Conservation (phyloP, 1,140 invertebrate genomes). For the Agrypnia vestita region DNA sequence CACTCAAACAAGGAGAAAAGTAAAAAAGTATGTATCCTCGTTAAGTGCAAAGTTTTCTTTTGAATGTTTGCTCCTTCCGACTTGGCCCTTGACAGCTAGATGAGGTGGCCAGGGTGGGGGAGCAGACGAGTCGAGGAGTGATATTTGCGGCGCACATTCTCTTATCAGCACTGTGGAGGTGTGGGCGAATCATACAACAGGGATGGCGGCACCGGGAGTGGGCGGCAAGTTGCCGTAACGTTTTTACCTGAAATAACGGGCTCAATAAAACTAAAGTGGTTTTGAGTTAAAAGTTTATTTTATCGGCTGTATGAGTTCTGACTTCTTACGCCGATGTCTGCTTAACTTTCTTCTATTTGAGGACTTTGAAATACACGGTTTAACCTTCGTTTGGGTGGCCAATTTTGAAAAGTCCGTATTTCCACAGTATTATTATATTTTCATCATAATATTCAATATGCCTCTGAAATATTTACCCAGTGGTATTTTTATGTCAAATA, state of each 20-base stretch:
- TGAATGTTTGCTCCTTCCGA: background rate
- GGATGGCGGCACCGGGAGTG: background rate
- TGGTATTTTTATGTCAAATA: too few species aligned
- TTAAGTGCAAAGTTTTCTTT: conserved; percentile 42
- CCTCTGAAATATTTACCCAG: too few species aligned
- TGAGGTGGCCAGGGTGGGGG: conserved; percentile 1
- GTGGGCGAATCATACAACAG: background rate
- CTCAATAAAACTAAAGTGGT: conserved; percentile 31
- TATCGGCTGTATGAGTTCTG: conserved; percentile 14
- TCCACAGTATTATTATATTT: too few species aligned
- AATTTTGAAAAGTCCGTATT: too few species aligned
- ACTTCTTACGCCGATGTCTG: background rate
- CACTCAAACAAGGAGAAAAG: background rate
- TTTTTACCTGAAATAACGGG: conserved; percentile 10
- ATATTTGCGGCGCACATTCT: conserved; percentile 7
- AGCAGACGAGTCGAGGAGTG: background rate
- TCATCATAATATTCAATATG: too few species aligned
- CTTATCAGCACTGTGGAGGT: conserved; percentile 9
- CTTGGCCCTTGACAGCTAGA: conserved; percentile 11
- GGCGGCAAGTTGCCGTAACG: background rate
- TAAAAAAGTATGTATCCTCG: conserved; percentile 33
- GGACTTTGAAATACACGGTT: too few species aligned
- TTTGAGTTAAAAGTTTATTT: conserved; percentile 36
- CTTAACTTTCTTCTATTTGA: background rate
- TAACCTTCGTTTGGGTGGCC: too few species aligned